phyloP scores from a whole-genome alignment of 2,888 invertebrate genomes.

The Amaurobius ferox region DNA sequence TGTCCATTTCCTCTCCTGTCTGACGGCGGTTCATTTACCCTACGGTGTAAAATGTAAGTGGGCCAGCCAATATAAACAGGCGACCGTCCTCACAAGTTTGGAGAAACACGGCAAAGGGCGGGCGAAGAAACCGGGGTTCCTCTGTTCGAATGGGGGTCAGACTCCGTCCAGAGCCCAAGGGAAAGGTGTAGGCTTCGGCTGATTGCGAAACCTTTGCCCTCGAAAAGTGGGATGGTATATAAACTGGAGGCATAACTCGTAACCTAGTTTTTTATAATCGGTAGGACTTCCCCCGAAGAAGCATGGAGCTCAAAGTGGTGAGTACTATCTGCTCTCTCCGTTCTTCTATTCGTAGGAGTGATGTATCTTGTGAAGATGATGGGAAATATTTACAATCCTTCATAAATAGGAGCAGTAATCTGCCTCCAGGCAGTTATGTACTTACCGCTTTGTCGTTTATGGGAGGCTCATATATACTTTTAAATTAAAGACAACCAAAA shows the following conservation, averaged over 20 bases:
- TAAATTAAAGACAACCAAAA: no score
- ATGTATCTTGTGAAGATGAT: no score
- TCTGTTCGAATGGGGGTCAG: conserved; percentile 62
- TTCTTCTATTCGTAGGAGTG: background rate
- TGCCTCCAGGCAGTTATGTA: no score
- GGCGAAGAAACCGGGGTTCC: background rate
- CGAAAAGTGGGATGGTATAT: conserved; percentile 65
- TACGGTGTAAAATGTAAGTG: conserved; percentile 16
- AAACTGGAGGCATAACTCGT: conserved; percentile 62
- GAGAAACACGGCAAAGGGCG: conserved; percentile 23
- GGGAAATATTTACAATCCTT: no score
- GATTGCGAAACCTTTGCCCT: conserved; percentile 64
- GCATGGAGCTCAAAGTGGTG: conserved; percentile 61
- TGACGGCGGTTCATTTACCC: conserved; percentile 29
- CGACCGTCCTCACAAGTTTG: background rate
- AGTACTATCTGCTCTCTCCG: conserved; percentile 18
- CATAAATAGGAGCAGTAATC: no score
- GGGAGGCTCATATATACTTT: no score
- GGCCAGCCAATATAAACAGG: conserved; percentile 23
- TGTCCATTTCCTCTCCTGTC: background rate
- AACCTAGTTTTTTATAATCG: conserved; percentile 61
- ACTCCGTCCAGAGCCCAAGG: conserved; percentile 51
- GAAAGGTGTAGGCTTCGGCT: conserved; percentile 58
- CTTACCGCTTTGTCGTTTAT: no score
- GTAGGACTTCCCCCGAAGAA: conserved; percentile 25